Percentiles rank a stretch among this genome's conserved stretches.
Conservation (phyloP, 2,888 invertebrate species). For the Aphidius colemani region DNA sequence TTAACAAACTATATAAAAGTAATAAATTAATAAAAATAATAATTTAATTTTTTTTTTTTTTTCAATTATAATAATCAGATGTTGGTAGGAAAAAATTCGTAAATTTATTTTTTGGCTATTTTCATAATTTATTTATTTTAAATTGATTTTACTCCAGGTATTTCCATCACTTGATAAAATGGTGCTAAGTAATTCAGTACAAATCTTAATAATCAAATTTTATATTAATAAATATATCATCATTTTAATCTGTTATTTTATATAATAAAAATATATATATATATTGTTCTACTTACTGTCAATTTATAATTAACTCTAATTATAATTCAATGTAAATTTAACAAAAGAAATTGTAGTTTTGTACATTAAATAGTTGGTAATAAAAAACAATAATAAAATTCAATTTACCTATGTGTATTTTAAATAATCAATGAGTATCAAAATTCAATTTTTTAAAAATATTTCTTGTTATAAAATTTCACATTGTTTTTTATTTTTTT, state of each 20-base stretch:
- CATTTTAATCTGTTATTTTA: constrained; percentile 3
- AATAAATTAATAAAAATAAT: too few species aligned
- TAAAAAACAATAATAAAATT: constrained; percentile 6
- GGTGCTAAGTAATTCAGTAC: constrained; percentile 2
- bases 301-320: constrained; percentile 27
- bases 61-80: too few species aligned
- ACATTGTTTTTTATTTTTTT: background rate
- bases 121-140: too few species aligned
- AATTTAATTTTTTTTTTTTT: too few species aligned
- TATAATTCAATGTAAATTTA: constrained; percentile 48
- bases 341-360: constrained; percentile 53
- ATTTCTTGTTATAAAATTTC: background rate
- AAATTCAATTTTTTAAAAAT: constrained; percentile 44
- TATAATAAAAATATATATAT: background rate
- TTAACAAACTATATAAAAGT: too few species aligned
- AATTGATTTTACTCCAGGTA: too few species aligned
- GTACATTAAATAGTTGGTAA: constrained; percentile 49
- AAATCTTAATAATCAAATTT: background rate
- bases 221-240: background rate
- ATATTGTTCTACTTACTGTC: constrained; percentile 4
- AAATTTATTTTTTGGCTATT: too few species aligned
- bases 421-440: background rate
- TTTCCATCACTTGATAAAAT: too few species aligned
- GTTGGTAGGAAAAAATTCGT: too few species aligned
- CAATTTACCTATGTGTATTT: background rate